Evolutionary conservation across 2,113 vertebrate genomes (phyloP).

Genomic region (Azemiops feae): DNA sequence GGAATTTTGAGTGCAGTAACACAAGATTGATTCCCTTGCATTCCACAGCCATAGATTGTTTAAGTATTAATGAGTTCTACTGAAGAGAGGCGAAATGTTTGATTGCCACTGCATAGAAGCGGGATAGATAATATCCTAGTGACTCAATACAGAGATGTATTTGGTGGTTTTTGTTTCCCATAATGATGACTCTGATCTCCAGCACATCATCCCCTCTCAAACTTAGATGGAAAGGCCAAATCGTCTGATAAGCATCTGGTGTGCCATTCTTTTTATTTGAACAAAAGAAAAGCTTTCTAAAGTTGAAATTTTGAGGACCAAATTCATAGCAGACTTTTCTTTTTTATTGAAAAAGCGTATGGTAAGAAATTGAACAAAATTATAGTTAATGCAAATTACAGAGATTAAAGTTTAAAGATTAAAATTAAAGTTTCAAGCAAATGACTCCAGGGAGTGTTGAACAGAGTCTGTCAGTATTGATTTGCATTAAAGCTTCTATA

Average conservation of each 20-base stretch:
- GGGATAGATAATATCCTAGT: not conserved
- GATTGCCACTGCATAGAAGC: not conserved
- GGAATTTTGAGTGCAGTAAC: not conserved
- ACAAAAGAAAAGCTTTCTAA: not conserved
- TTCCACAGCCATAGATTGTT: not conserved
- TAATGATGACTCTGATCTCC: not conserved
- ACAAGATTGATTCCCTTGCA: not conserved
- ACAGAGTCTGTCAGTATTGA: not conserved
- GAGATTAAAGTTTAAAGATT: not conserved
- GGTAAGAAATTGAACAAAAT: not conserved
- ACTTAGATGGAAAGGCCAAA: not conserved
- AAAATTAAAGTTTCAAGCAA: not conserved
- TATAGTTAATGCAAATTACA: not conserved
- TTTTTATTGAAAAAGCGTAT: not conserved
- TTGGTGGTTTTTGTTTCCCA: not conserved
- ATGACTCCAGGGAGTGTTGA: not conserved
- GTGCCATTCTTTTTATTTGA: not conserved
- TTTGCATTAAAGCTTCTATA: not conserved
- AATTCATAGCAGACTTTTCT: not conserved
- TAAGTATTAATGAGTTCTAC: not conserved
- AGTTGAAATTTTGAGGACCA: not conserved
- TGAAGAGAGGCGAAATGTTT: not conserved
- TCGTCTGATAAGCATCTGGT: not conserved
- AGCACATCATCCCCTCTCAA: not conserved
- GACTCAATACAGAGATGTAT: not conserved